Base-by-base conservation (phyloP, 2,797 vertebrate species). In the Tolypeutes matacus region DNA sequence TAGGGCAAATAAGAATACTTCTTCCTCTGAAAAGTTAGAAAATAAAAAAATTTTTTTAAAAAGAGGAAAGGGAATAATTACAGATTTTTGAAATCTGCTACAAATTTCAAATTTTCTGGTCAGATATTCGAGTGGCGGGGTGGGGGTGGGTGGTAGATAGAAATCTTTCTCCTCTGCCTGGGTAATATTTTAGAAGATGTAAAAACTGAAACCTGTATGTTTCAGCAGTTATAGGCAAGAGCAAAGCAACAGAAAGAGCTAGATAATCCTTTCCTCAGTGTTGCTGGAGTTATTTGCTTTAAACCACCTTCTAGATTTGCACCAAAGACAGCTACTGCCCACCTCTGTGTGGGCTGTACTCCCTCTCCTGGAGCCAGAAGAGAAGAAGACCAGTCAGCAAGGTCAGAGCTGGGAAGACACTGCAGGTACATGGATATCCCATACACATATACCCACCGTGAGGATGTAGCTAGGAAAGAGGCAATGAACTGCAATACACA, bases 101-200 rank as follows among this genome's bases (percentile, higher is more conserved):
- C 34, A 89, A 65, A 95, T 92, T 49, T 80, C 58, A 89, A 72
- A 95, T 92, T 56, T 80, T 58, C 80, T 70, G 56, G 49, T 51
- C 65, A 70, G 29, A 83, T 73, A 36, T 39, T 39, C 7, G 39
- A 39, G 90, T 42, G 46, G 6, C 31, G 42, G 36, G 58, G n/a
- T 27, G 10, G 25, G 58, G 23, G 58, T 12, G 25, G 25, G 23
- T 7, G 25, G 8, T 10, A 25, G 23, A 18, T 23, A 92, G 53
- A 58, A 34, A 7, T 67, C 29, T 70, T 96, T 70, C 51, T 82
- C 46, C 36, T 95, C 27, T 76, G 23, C 31, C 39, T 67, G 56
- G 53, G n/a, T 89, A 86, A 51, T 70, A 93, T 64, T 75, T 95
- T 86, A 42, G 76, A 89, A 84, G 27, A 46, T 64, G 64, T 77